These are phyloP conservation scores for Mola mola DNA, from an alignment of 2,113 vertebrate genomes.

Conservation along the genomic window DNA sequence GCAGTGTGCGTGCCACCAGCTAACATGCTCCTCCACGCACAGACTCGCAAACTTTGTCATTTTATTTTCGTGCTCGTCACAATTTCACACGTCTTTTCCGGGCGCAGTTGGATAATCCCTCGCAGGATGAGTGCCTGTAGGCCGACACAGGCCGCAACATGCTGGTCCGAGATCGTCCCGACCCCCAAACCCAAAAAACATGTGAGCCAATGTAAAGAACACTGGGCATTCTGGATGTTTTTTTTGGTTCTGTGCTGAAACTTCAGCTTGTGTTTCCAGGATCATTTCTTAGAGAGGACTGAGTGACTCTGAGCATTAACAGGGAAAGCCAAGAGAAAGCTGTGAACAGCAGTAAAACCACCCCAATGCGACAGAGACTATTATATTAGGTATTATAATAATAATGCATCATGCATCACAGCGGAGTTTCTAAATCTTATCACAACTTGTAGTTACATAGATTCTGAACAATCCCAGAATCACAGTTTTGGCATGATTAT, in stretches of 20 bases:
- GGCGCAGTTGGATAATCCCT: constrained; percentile 75
- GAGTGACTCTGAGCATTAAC: background rate
- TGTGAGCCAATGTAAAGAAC: constrained; percentile 17
- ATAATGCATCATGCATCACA: no score
- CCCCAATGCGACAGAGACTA: background rate
- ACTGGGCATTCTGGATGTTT: constrained; percentile 16
- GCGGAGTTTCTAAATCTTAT: no score
- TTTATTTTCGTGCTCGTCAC: constrained; percentile 79
- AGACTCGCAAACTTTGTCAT: constrained; percentile 66
- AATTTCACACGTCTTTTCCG: constrained; percentile 82
- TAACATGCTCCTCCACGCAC: constrained; percentile 67
- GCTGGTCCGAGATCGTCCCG: constrained; percentile 52
- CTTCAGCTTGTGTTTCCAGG: constrained; percentile 18
- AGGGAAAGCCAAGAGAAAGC: background rate
- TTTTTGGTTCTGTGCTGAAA: constrained; percentile 9
- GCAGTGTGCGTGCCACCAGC: constrained; percentile 64
- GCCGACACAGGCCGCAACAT: constrained; percentile 41
- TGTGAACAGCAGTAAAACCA: background rate
- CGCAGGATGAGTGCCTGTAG: constrained; percentile 49
- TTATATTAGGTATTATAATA: no score
- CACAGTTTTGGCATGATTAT: no score
- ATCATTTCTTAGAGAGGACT: constrained; percentile 13
- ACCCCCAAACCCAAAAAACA: constrained; percentile 25
- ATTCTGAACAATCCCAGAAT: no score
- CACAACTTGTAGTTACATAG: no score